phyloP scores from a whole-genome alignment of 2,888 invertebrate genomes.

The Amiota minor region DNA sequence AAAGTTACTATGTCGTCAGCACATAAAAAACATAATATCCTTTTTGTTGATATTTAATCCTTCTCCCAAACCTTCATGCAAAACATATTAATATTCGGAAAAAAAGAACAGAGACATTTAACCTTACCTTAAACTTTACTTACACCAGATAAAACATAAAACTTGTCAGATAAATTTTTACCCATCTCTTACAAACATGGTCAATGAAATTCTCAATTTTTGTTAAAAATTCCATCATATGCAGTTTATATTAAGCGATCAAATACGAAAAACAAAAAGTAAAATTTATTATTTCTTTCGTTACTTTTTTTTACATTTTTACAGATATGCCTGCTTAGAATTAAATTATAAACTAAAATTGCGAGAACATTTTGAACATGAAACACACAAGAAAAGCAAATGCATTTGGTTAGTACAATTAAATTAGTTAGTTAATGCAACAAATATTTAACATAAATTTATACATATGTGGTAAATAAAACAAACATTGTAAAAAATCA shows the following conservation, averaged over 20 bases:
- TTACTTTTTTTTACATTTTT: constrained; percentile 29
- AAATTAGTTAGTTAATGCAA: constrained; percentile 18
- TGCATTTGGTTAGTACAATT: constrained; percentile 17
- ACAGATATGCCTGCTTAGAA: constrained; percentile 15
- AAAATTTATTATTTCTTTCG: not conserved
- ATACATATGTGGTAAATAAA: no score
- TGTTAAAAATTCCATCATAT: not conserved
- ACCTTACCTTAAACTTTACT: no score
- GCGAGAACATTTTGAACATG: constrained; percentile 22
- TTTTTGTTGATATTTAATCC: no score
- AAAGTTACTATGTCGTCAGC: no score
- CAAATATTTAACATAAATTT: constrained; percentile 3
- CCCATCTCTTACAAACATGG: no score
- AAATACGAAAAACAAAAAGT: not conserved
- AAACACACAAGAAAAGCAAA: not conserved
- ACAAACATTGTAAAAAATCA: constrained; percentile 4
- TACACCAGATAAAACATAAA: no score
- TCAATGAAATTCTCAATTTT: not conserved
- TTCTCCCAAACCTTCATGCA: no score
- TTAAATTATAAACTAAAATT: constrained; percentile 15
- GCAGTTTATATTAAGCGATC: not conserved
- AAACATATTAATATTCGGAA: no score
- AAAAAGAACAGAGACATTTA: no score
- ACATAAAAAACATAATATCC: no score
- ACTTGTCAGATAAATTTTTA: no score